Percentiles rank a stretch among this genome's conserved stretches.
phyloP scores from a whole-genome alignment of 1,140 invertebrate genomes.

The Scylla paramamosain region DNA sequence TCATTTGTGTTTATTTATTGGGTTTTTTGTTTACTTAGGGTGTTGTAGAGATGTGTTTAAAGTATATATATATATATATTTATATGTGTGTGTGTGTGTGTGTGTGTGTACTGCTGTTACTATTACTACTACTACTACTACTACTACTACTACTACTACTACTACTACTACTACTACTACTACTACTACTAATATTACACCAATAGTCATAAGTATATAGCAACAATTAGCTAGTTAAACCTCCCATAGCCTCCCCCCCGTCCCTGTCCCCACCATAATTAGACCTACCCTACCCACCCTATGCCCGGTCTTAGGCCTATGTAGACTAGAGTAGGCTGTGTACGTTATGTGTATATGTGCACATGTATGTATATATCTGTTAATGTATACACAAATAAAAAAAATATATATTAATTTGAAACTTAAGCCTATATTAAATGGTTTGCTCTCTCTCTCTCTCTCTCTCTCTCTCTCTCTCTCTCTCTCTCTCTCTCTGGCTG shows the following conservation, averaged over 20 bases:
- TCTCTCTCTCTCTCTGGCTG: slow-evolving; percentile 28
- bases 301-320: too few species aligned
- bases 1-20: too few species aligned
- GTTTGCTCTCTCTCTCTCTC: slow-evolving; percentile 16
- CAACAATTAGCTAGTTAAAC: too few species aligned
- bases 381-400: slow-evolving; percentile 34
- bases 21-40: too few species aligned
- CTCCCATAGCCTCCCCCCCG: too few species aligned
- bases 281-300: too few species aligned
- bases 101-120: not conserved
- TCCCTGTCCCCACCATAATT: too few species aligned
- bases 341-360: slow-evolving; percentile 52
- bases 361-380: slow-evolving; percentile 61
- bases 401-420: not conserved
- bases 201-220: too few species aligned
- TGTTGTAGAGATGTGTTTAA: too few species aligned
- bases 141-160: slow-evolving; percentile 22
- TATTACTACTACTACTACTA: not conserved
- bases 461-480: slow-evolving; percentile 46
- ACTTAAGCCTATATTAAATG: not conserved
- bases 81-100: too few species aligned
- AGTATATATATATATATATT: too few species aligned
- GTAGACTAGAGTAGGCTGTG: slow-evolving; percentile 1
- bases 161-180: slow-evolving; percentile 27
- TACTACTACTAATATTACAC: too few species aligned